These are phyloP conservation scores for Podiceps cristatus DNA, from an alignment of 2,113 vertebrate genomes.

Conservation along the genomic window DNA sequence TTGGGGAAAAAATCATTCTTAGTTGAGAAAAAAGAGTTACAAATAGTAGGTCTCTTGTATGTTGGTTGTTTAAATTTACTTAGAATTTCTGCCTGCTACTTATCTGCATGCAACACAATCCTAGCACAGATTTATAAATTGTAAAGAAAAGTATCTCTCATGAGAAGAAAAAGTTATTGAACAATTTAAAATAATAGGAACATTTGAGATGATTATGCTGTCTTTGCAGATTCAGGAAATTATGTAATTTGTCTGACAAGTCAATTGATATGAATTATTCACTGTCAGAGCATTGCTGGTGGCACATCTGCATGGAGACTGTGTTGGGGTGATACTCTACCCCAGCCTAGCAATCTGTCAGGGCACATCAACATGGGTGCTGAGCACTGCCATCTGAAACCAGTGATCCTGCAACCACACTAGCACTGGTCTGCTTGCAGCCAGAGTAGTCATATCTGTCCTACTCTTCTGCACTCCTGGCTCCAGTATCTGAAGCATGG, in stretches of 20 bases:
- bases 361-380: rapidly evolving
- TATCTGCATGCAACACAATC: neutral
- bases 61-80: neutral
- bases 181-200: neutral
- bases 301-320: neutral
- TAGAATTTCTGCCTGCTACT: neutral
- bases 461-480: neutral
- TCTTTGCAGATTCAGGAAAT: neutral
- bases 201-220: neutral
- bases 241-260: neutral
- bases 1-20: neutral
- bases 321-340: neutral
- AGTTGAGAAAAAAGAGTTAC: neutral
- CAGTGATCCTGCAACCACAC: neutral
- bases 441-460: neutral
- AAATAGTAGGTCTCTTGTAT: too few species aligned
- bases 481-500: neutral
- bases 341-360: too few species aligned
- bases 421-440: neutral
- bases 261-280: neutral
- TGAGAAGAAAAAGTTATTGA: neutral
- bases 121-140: neutral
- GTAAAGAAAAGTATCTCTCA: neutral
- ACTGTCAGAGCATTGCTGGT: neutral
- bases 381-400: rapidly evolving